phyloP scores from a whole-genome alignment of 2,113 vertebrate genomes.

The Sebastes fasciatus region DNA sequence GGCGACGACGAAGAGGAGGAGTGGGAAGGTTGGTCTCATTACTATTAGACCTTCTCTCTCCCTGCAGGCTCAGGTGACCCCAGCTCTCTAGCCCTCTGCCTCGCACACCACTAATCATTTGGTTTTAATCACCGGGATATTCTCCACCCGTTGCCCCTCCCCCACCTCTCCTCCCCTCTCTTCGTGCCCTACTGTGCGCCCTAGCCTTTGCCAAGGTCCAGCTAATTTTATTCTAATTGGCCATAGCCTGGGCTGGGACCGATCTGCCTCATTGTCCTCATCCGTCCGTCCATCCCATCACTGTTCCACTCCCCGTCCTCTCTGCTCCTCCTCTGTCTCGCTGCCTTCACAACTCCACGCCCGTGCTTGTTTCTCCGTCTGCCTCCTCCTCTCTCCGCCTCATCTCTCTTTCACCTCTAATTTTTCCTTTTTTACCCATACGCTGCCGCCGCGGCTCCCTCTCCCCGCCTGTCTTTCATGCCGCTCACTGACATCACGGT shows the following conservation, averaged over 20 bases:
- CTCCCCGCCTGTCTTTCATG: conserved; percentile 55
- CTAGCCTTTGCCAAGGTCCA: conserved; percentile 87
- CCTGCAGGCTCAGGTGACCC: conserved; percentile 82
- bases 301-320: conserved; percentile 50
- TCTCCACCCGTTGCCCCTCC: conserved; percentile 67
- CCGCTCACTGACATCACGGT: conserved; percentile 60
- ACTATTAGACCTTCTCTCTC: conserved; percentile 78
- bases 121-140: conserved; percentile 86
- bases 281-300: conserved; percentile 70
- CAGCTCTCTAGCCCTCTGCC: conserved; percentile 71
- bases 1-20: conserved; percentile 53
- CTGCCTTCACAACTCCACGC: conserved; percentile 51
- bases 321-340: conserved; percentile 37
- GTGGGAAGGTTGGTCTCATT: conserved; percentile 82
- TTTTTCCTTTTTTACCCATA: conserved; percentile 15
- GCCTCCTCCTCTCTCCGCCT: conserved; percentile 35
- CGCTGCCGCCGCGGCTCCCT: conserved; percentile 34
- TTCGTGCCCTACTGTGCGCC: conserved; percentile 78
- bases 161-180: conserved; percentile 53
- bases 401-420: conserved; percentile 50
- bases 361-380: conserved; percentile 60
- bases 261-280: conserved; percentile 79
- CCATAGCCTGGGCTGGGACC: conserved; percentile 74
- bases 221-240: conserved; percentile 88
- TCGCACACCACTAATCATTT: conserved; percentile 83